Evolutionary conservation across 2,113 vertebrate species (phyloP).

Genomic region (Agapornis roseicollis): DNA sequence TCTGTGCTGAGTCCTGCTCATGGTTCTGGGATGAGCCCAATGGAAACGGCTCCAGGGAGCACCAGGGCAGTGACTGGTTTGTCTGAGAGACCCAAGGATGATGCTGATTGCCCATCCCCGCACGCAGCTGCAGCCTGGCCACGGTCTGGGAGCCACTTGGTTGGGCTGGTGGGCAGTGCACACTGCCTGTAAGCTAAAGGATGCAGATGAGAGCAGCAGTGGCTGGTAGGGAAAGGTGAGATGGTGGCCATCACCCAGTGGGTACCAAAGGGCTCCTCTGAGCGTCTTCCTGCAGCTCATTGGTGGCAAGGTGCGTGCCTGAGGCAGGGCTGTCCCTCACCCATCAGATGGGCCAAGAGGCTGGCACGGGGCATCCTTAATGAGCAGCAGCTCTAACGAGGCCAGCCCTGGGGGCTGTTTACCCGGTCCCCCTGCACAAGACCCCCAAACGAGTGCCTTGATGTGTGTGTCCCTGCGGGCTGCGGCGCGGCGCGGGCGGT

Average conservation of each 20-base stretch:
- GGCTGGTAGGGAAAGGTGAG: neutral
- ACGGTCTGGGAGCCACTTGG: fast-evolving
- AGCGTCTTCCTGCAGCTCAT: neutral
- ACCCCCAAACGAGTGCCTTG: constrained; percentile 8
- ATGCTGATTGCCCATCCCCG: neutral
- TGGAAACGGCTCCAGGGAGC: fast-evolving
- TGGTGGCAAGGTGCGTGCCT: fast-evolving
- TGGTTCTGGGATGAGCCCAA: neutral
- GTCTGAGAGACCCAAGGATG: neutral
- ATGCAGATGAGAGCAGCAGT: neutral
- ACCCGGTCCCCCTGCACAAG: neutral
- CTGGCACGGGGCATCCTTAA: neutral
- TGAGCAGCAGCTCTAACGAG: neutral
- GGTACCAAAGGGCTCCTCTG: neutral
- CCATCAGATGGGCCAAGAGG: neutral
- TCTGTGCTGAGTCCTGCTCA: fast-evolving
- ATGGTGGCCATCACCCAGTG: fast-evolving
- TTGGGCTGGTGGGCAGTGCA: neutral
- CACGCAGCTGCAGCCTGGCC: fast-evolving
- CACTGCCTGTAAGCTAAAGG: neutral
- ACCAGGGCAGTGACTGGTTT: neutral
- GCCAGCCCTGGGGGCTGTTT: neutral
- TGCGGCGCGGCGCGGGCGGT: neutral
- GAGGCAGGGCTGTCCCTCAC: neutral
- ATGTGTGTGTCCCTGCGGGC: neutral